Evolutionary conservation across 2,797 vertebrate genomes (phyloP).

Genomic region (Crypturellus tataupa): DNA sequence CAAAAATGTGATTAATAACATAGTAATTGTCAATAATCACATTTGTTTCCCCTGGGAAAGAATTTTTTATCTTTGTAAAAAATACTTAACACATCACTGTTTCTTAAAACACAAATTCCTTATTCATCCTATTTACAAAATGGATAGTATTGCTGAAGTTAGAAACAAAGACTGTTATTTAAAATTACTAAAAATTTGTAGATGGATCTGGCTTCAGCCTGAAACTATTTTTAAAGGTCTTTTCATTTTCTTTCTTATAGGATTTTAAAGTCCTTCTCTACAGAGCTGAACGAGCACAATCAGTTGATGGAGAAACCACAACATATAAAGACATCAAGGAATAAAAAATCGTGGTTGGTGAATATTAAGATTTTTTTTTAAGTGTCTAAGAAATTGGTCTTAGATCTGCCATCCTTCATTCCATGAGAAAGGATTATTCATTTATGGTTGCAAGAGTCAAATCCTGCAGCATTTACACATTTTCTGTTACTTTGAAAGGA

Average conservation of each 20-base stretch:
- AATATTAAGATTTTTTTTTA: neutral
- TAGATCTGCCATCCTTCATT: neutral
- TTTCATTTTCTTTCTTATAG: slow-evolving; percentile 69
- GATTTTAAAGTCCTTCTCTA: slow-evolving; percentile 76
- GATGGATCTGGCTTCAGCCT: neutral
- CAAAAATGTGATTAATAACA: neutral
- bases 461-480: neutral
- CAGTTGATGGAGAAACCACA: slow-evolving; percentile 30
- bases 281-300: slow-evolving; percentile 30
- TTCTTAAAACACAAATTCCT: neutral
- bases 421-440: neutral
- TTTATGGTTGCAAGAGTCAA: neutral
- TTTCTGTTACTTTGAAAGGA: neutral
- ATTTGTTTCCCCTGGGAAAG: no score
- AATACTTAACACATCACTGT: neutral
- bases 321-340: neutral
- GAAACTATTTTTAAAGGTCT: neutral
- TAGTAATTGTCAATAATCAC: no score
- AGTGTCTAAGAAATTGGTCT: neutral
- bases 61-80: neutral
- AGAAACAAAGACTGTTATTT: neutral
- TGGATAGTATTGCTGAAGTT: neutral
- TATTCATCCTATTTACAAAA: neutral
- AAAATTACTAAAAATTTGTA: neutral
- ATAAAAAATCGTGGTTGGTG: neutral